A percentile compares a stretch with the other conserved stretches of the same genome.
Conservation (phyloP, 2,113 vertebrate genomes). For the Actenoides lindsayi region DNA sequence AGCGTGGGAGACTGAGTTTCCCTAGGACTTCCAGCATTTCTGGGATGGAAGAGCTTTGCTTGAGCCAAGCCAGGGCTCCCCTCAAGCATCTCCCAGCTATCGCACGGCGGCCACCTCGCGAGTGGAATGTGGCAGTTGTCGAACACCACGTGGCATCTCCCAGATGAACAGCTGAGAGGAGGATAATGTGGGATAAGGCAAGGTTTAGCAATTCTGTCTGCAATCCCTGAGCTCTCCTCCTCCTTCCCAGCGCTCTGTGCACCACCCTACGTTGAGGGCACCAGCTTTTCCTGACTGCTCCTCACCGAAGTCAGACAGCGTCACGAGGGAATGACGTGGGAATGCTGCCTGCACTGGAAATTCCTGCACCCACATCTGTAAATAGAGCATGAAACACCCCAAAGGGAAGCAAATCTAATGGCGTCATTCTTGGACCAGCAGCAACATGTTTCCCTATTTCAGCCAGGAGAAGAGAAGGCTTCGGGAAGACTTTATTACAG, state of each 20-base stretch:
- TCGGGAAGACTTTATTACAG: background rate
- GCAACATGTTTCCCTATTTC: background rate
- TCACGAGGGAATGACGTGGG: rapidly evolving
- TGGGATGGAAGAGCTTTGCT: background rate
- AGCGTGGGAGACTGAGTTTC: rapidly evolving
- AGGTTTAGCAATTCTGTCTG: background rate
- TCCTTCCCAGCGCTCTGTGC: background rate
- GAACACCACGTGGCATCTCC: background rate
- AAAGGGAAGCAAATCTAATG: background rate
- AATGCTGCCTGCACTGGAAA: background rate
- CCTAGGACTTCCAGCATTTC: background rate
- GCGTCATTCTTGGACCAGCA: background rate
- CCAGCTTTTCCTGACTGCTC: background rate
- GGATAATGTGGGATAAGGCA: background rate
- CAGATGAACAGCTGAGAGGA: conserved; percentile 12
- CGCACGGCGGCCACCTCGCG: rapidly evolving
- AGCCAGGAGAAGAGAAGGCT: background rate
- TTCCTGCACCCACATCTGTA: background rate
- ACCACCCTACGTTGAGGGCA: rapidly evolving
- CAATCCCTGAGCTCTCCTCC: background rate
- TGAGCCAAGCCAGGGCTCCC: background rate
- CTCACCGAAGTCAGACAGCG: background rate
- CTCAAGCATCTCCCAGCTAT: rapidly evolving
- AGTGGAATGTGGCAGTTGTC: background rate
- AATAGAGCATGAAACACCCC: background rate